Conservation (phyloP, 2,888 invertebrate genomes). For the Malacosoma neustria region DNA sequence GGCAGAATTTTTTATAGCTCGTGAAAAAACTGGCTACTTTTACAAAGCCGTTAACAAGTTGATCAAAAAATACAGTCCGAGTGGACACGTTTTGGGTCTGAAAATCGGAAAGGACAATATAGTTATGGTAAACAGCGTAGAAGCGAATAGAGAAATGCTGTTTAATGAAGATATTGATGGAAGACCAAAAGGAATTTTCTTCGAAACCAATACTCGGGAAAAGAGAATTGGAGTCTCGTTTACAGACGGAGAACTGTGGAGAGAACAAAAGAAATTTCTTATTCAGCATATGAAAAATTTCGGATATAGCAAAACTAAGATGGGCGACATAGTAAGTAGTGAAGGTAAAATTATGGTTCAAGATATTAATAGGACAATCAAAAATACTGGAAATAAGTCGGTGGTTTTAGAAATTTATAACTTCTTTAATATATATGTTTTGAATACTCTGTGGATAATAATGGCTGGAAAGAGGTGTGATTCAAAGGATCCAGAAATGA, state of each 20-base stretch:
- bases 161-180: constrained; percentile 85
- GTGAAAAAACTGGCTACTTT: constrained; percentile 80
- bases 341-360: constrained; percentile 80
- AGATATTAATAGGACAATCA: constrained; percentile 53
- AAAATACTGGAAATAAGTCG: constrained; percentile 33
- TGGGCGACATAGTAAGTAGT: constrained; percentile 81
- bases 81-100: constrained; percentile 77
- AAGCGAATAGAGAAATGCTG: constrained; percentile 83
- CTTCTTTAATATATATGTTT: constrained; percentile 83
- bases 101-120: constrained; percentile 85
- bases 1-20: constrained; percentile 75
- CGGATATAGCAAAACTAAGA: constrained; percentile 85
- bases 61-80: constrained; percentile 70
- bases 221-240: constrained; percentile 81
- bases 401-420: constrained; percentile 80
- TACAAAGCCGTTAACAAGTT: constrained; percentile 80
- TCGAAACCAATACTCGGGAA: constrained; percentile 85
- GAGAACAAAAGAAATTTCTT: constrained; percentile 85
- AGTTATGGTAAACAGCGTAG: constrained; percentile 80
- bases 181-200: constrained; percentile 84
- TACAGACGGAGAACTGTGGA: constrained; percentile 83
- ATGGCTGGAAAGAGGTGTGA: constrained; percentile 85
- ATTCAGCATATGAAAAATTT: constrained; percentile 86
- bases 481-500: constrained; percentile 80
- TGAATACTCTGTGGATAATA: constrained; percentile 90